Evolutionary conservation across 2,797 vertebrate genomes (phyloP), one percentile per base, ranked within the genome.

Genomic region (Gymnodraco acuticeps): DNA sequence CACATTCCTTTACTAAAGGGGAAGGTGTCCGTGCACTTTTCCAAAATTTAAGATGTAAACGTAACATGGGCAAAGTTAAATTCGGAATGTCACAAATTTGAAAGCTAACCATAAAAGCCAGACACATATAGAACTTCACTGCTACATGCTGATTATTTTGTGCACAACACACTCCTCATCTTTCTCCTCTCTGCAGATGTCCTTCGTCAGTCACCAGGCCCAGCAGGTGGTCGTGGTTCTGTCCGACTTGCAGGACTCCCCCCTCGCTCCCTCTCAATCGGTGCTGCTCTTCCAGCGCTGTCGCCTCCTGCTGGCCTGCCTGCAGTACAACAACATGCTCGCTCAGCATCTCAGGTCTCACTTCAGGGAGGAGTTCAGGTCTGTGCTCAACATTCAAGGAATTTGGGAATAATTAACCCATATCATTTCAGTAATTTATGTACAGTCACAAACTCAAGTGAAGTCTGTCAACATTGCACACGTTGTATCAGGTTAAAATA

Each of bases 291-390:
- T 94, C 89, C 95, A 96, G 89, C 95, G 94, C 56, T 94, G 95
- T 82, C 88, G 81, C 73, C 87, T 96, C 77, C 92, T 96, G 80
- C 90, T 94, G 85, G 91, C 88, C 82, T 95, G 94, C 71, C 90
- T 97, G 77, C 94, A 93, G 85, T 54, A 95, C 80, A 91, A 83
- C 93, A 75, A 17, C 72, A 77, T 55, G 10, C 87, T 96, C 64
- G 88, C 87, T 10, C 87, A 92, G 43, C 86, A 93, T 68, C 93
- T 96, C 10, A 89, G 82, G 3, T 90, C 83, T 0, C 70, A 93
- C 73, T 90, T 93, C 83, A 86, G 82, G 15, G 95, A 96, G 74
- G 95, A 96, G 87, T 96, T 96, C 92, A 95, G 95, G 96, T 96
- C 15, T 0, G 78, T 59, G 65, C 27, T 48, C 14, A 20, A 20